A percentile compares a stretch with the other conserved stretches of the same genome.
Conservation (phyloP, 2,888 invertebrate genomes). For the Orthosia gracilis region DNA sequence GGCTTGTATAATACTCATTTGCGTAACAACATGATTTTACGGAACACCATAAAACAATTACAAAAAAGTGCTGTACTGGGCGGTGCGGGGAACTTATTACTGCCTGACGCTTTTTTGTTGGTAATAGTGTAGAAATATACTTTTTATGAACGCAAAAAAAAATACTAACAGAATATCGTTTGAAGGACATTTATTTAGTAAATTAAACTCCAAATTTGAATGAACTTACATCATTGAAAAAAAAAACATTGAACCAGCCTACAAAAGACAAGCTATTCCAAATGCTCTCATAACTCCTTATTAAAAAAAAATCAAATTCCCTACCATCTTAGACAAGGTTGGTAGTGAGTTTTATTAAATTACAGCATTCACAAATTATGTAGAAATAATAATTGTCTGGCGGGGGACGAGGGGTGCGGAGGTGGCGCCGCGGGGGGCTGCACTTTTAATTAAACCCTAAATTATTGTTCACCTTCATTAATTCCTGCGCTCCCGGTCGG, state of each 20-base stretch:
- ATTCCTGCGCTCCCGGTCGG: constrained; percentile 88
- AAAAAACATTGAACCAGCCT: constrained; percentile 13
- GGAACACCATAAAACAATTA: no score
- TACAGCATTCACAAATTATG: constrained; percentile 89
- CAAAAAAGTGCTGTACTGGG: no score
- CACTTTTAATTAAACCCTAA: constrained; percentile 91
- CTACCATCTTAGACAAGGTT: constrained; percentile 63
- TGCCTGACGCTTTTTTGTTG: no score
- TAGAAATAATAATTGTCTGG: constrained; percentile 85
- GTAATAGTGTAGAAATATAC: no score
- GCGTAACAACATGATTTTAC: no score
- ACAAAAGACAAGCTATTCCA: constrained; percentile 24
- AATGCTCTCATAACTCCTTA: constrained; percentile 54
- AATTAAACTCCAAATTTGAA: no score
- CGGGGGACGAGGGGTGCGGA: constrained; percentile 74
- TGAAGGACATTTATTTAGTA: no score
- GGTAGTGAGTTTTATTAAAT: constrained; percentile 86
- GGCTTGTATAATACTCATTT: constrained; percentile 48
- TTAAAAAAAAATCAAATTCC: constrained; percentile 68
- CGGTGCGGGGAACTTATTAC: no score
- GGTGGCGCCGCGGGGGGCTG: constrained; percentile 85
- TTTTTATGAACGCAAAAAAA: background rate
- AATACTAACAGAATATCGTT: background rate
- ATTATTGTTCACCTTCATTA: constrained; percentile 91
- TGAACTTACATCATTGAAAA: background rate